phyloP scores from a whole-genome alignment of 2,888 invertebrate species.

The Cephus pygmeus region DNA sequence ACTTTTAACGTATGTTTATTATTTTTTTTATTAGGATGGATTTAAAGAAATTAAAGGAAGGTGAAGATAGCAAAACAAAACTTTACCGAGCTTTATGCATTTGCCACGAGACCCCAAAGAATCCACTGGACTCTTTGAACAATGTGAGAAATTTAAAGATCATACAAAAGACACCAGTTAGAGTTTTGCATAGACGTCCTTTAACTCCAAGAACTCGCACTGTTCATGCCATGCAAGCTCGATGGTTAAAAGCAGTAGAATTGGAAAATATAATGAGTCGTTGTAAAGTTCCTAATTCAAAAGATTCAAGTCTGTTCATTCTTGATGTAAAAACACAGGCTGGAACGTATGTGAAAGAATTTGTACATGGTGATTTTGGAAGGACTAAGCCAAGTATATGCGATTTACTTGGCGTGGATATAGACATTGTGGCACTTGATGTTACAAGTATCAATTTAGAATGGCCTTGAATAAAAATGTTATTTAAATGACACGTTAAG shows the following conservation, averaged over 20 bases:
- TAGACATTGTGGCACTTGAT: constrained; percentile 93
- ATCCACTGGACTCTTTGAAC: constrained; percentile 69
- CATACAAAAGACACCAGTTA: constrained; percentile 87
- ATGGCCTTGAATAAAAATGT: constrained; percentile 72
- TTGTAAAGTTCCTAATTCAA: constrained; percentile 17
- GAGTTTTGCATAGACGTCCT: constrained; percentile 89
- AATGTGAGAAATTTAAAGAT: constrained; percentile 71
- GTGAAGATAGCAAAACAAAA: constrained; percentile 90
- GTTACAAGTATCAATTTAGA: constrained; percentile 81
- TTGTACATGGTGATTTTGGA: constrained; percentile 96
- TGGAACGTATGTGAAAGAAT: constrained; percentile 97
- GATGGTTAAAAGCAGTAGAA: constrained; percentile 45
- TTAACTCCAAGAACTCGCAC: constrained; percentile 75
- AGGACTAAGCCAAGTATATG: constrained; percentile 84
- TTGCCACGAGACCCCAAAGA: constrained; percentile 65
- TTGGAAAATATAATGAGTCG: constrained; percentile 27
- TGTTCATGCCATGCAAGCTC: constrained; percentile 76
- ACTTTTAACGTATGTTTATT: neutral
- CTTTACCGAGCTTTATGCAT: constrained; percentile 86
- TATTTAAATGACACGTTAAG: neutral
- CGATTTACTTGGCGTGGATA: constrained; percentile 74
- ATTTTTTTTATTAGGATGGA: constrained; percentile 70
- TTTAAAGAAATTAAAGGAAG: constrained; percentile 79
- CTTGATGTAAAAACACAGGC: constrained; percentile 84
- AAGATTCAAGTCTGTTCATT: constrained; percentile 69